phyloP scores from a whole-genome alignment of 2,888 invertebrate species.

The Icerya purchasi region DNA sequence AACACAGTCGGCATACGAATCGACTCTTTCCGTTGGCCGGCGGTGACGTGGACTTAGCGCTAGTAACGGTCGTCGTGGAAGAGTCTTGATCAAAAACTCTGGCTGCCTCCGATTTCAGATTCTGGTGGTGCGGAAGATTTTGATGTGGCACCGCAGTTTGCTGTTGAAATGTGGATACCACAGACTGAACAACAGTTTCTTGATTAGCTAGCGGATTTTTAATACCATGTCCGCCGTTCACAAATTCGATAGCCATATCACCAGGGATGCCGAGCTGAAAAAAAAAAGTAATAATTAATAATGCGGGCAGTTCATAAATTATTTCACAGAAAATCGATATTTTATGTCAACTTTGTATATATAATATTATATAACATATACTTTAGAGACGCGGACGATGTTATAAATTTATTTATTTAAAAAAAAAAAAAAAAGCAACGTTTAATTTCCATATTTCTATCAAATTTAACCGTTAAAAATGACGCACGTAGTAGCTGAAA shows the following conservation, averaged over 20 bases:
- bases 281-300: constrained; percentile 13
- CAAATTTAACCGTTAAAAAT: too few species aligned
- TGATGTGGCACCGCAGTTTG: constrained; percentile 14
- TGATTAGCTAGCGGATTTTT: constrained; percentile 76
- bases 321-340: neutral
- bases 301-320: neutral
- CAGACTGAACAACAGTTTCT: constrained; percentile 31
- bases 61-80: neutral
- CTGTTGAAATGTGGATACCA: constrained; percentile 25
- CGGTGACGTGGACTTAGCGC: constrained; percentile 52
- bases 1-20: constrained; percentile 76
- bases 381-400: too few species aligned
- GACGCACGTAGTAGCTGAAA: too few species aligned
- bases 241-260: constrained; percentile 78
- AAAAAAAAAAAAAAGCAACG: too few species aligned
- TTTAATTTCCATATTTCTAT: too few species aligned
- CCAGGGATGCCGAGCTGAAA: constrained; percentile 65
- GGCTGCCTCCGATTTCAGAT: constrained; percentile 14
- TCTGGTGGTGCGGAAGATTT: neutral
- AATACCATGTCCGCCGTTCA: constrained; percentile 91
- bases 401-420: too few species aligned
- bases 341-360: too few species aligned
- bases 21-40: constrained; percentile 29
- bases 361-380: too few species aligned
- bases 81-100: constrained; percentile 22